Percentiles rank a stretch among this genome's conserved stretches.
phyloP scores from a whole-genome alignment of 2,888 invertebrate genomes.

The Cerastis rubricosa region DNA sequence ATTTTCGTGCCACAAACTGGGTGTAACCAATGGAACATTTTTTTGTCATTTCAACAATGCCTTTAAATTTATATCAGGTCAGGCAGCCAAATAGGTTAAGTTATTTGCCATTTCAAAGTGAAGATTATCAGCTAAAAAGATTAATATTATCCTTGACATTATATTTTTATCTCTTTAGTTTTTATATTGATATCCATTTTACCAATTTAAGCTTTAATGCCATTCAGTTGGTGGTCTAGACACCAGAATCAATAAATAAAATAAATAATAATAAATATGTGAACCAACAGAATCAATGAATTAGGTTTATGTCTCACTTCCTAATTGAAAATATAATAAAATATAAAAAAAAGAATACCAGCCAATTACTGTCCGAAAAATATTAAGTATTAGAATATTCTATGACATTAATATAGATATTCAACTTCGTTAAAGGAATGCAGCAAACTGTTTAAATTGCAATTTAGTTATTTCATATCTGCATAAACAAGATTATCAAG shows the following conservation, averaged over 20 bases:
- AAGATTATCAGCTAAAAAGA: not conserved
- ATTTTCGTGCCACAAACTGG: not conserved
- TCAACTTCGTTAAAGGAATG: not conserved
- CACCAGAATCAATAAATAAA: not conserved
- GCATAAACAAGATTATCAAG: not conserved
- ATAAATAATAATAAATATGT: not conserved
- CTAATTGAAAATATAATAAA: not conserved
- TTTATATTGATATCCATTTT: slow-evolving; percentile 1
- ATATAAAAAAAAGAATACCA: too few species aligned
- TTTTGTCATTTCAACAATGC: not conserved
- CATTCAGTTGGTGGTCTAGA: not conserved
- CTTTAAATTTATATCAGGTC: not conserved
- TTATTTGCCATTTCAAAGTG: not conserved
- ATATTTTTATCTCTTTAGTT: slow-evolving; percentile 11
- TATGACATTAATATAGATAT: not conserved
- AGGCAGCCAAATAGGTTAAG: not conserved
- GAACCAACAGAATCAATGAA: not conserved
- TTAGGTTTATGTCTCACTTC: too few species aligned
- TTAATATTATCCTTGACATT: slow-evolving; percentile 22
- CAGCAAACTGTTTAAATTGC: not conserved
- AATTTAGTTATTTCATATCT: not conserved
- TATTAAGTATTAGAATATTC: not conserved
- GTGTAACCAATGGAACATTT: not conserved
- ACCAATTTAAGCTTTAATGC: not conserved
- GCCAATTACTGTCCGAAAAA: not conserved